Base-by-base conservation (phyloP, 2,113 vertebrate genomes). In the Oryzias javanicus region DNA sequence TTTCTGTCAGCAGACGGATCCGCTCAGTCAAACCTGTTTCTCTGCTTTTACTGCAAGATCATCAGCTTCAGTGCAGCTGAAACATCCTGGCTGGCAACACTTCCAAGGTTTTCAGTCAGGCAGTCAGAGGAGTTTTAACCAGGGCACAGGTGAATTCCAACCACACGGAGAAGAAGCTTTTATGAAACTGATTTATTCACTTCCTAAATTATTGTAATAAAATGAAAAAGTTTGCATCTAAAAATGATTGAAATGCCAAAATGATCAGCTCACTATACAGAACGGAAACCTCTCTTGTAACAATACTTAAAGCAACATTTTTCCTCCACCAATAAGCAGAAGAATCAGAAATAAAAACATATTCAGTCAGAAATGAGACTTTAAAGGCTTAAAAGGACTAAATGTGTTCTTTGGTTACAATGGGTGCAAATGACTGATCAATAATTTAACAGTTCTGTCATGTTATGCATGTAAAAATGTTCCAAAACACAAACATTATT, bases 181-280 rank as follows among this genome's bases (percentile, higher is more conserved):
- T 64, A 76, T 72, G 74, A 56, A 19, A 58, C 58, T 19, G 19
- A 59, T 57, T 70, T 73, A 60, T 71, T 86, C 67, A 74, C 58
- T 84, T 88, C 67, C 87, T 91, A 88, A 80, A 89, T 86, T 73
- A 76, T 52, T 61, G 88, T 90, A 90, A 90, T 89, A 87, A 90
- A 91, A 91, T 35, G 2, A 35, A 35, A 35, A 12, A 90, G 90
- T 90, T 91, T 89, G 83, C 73, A 76, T 67, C 73, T 72, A 72
- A 74, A 80, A 83, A 49, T 3, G 55, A 45, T 42, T 17, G 4
- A 47, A 29, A 54, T 85, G 79, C 29, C 53, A 62, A 60, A 66
- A 81, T 79, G 78, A 75, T 49, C 55, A 48, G 70, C 70, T 81
- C 84, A 78, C 78, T 78, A 74, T 86, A 84, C 68, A 84, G 74